A percentile compares a stretch with the other conserved stretches of the same genome.
phyloP scores from a whole-genome alignment of 2,797 vertebrate genomes.

The Anisognathus igniventris region DNA sequence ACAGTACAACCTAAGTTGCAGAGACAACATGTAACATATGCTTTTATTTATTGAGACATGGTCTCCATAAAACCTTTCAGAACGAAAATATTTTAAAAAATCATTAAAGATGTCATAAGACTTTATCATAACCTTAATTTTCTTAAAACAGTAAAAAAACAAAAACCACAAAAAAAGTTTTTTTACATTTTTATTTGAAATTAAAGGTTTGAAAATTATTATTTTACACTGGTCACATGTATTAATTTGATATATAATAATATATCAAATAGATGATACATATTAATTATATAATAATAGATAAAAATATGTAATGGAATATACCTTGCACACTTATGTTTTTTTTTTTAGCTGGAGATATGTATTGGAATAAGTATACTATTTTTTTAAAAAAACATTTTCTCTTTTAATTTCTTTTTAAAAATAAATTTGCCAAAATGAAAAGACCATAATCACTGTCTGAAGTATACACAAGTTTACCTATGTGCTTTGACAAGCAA shows the following conservation, averaged over 20 bases:
- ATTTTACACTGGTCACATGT: background rate
- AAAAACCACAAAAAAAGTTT: accelerated
- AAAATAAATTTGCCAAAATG: background rate
- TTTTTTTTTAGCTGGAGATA: background rate
- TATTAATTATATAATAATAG: background rate
- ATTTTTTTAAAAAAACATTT: background rate
- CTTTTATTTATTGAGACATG: background rate
- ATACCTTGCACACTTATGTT: background rate
- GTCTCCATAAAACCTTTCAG: background rate
- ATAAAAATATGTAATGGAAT: background rate
- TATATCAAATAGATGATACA: background rate
- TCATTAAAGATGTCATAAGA: background rate
- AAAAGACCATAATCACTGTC: background rate
- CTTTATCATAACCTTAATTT: background rate
- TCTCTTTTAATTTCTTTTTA: background rate
- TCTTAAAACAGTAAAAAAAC: background rate
- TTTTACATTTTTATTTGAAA: background rate
- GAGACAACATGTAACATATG: accelerated
- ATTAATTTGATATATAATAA: background rate
- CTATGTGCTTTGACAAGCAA: background rate
- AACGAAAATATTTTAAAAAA: background rate
- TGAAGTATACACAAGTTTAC: background rate
- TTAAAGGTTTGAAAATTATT: background rate
- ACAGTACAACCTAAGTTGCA: background rate
- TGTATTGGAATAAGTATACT: background rate